Conservation (phyloP, 2,797 vertebrate genomes). For the Ceyx erithaca region DNA sequence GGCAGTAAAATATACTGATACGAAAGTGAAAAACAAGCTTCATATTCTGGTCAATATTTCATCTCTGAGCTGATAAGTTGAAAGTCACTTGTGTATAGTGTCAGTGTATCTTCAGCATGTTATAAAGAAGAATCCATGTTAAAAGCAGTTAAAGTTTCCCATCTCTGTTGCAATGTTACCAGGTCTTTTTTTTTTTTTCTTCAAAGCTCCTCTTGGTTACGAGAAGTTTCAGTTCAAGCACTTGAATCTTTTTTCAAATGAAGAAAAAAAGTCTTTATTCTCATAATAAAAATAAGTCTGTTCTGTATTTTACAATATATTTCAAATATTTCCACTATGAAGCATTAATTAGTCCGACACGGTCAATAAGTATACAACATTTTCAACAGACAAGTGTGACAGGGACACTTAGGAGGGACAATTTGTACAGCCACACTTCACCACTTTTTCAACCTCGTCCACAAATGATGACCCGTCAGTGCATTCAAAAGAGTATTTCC, state of each 20-base stretch:
- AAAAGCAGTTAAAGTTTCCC: slow-evolving; percentile 62
- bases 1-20: slow-evolving; percentile 32
- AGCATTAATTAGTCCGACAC: slow-evolving; percentile 91
- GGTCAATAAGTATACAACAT: slow-evolving; percentile 81
- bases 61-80: neutral
- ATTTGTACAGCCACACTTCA: slow-evolving; percentile 95
- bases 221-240: slow-evolving; percentile 80
- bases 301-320: slow-evolving; percentile 99
- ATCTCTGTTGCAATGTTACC: slow-evolving; percentile 43
- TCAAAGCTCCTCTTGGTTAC: slow-evolving; percentile 67
- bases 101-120: slow-evolving; percentile 66
- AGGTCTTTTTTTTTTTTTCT: slow-evolving; percentile 25
- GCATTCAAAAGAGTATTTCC: slow-evolving; percentile 99
- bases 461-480: slow-evolving; percentile 97
- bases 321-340: slow-evolving; percentile 96
- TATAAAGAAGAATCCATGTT: slow-evolving; percentile 53
- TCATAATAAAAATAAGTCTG: slow-evolving; percentile 99
- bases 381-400: slow-evolving; percentile 57
- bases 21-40: neutral
- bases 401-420: slow-evolving; percentile 86
- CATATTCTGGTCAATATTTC: neutral
- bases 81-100: slow-evolving; percentile 45
- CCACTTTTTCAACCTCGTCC: slow-evolving; percentile 97
- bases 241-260: slow-evolving; percentile 79
- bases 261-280: slow-evolving; percentile 88